A percentile compares a stretch with the other conserved stretches of the same genome.
phyloP scores from a whole-genome alignment of 2,888 invertebrate species.

The Galeopsomyia nigrocyanea region DNA sequence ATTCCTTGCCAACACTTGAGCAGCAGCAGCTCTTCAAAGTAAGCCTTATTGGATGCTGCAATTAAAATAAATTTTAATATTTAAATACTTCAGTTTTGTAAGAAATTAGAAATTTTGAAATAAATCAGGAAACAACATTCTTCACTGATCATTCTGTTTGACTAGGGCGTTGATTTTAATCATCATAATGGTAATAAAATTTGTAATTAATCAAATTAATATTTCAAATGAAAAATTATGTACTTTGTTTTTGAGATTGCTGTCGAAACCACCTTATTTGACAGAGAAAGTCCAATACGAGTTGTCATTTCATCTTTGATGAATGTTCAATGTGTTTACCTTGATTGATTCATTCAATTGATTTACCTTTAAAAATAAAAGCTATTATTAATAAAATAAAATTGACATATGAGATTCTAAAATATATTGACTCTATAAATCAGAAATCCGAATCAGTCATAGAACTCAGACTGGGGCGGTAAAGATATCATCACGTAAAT shows the following conservation, averaged over 20 bases:
- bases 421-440: constrained; percentile 46
- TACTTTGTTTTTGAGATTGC: too few relatives aligned
- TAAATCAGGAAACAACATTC: constrained; percentile 53
- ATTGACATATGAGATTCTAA: not conserved
- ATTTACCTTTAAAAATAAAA: not conserved
- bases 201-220: not conserved
- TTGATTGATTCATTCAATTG: too few relatives aligned
- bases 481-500: constrained; percentile 46
- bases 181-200: constrained; percentile 51
- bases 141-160: constrained; percentile 60
- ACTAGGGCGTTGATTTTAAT: constrained; percentile 56
- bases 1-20: not conserved
- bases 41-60: not conserved
- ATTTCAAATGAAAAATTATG: too few relatives aligned
- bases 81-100: too few relatives aligned
- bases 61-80: too few relatives aligned
- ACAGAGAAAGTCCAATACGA: too few relatives aligned
- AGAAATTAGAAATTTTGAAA: not conserved
- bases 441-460: constrained; percentile 60
- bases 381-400: not conserved
- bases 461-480: constrained; percentile 65
- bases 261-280: too few relatives aligned
- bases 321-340: too few relatives aligned
- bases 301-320: too few relatives aligned
- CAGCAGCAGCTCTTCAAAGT: not conserved